phyloP scores from a whole-genome alignment of 2,113 vertebrate genomes.

The Lycaon pictus region DNA sequence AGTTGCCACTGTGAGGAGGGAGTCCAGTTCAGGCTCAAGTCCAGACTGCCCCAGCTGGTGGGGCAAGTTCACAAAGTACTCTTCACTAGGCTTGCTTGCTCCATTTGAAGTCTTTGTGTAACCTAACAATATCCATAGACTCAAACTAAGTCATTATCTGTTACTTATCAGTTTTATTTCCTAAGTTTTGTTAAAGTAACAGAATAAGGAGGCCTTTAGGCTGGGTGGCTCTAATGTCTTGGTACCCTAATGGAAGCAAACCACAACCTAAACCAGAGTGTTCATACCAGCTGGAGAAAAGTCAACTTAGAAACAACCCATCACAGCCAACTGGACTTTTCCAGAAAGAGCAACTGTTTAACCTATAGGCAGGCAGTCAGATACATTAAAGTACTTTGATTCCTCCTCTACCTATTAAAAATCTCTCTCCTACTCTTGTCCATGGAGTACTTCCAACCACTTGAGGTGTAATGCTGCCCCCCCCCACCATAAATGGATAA shows the following conservation, averaged over 20 bases:
- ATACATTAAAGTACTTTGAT: neutral
- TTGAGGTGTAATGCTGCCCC: neutral
- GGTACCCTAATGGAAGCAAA: neutral
- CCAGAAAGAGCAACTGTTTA: neutral
- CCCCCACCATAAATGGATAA: neutral
- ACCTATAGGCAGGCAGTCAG: neutral
- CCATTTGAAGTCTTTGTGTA: neutral
- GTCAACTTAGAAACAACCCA: neutral
- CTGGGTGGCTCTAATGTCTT: neutral
- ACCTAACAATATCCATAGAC: neutral
- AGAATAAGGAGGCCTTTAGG: neutral
- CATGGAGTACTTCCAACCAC: neutral
- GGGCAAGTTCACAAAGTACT: neutral
- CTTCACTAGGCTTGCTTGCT: neutral
- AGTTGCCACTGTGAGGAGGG: neutral
- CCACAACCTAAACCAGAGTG: neutral
- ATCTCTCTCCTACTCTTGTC: accelerated
- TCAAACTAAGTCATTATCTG: neutral
- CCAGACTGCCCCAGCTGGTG: neutral
- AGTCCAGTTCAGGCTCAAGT: neutral
- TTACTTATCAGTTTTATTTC: neutral
- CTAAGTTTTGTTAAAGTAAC: neutral
- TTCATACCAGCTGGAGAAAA: neutral
- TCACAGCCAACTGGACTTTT: neutral
- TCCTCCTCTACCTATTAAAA: neutral